Base-by-base conservation (phyloP, 2,888 invertebrate species). In the Epicampocera succincta region DNA sequence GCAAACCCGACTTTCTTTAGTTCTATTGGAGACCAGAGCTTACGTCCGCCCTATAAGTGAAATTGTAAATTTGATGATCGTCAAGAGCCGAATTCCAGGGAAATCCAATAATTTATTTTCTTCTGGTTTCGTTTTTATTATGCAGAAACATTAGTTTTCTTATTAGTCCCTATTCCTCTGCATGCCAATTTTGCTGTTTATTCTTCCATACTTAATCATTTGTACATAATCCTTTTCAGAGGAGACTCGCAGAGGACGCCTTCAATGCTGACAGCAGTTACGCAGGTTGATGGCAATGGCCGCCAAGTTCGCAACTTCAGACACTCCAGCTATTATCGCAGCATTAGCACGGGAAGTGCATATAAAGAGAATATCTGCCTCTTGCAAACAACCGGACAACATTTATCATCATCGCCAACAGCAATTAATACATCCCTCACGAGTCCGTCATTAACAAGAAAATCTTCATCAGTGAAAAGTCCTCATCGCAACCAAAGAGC, bases 211-310 rank as follows among this genome's bases (percentile, higher is more conserved):
- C 56, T 58, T 33, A 71, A 75, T 5, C 50, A 13, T 71, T 13
- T 42, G 52, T 19, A 40, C 81, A 69, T 63, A 72, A 58, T 83
- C 8, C 40, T 75, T 85, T 85, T 54, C 85, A 91, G 90, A 87
- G 90, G 90, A 50, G 91, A 91, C 84, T 90, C 91, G 1, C 90
- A 90, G 83, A 87, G 91, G 74, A 91, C 90, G 11, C 90, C 89
- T 1, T 90, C 91, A n/a, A 87, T 90, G 87, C 85, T 89, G 85
- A 91, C 90, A 17, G 90, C 90, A 12, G 90, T 91, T n/a, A 91
- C 91, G 11, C 91, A 90, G 83, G 86, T 91, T 68, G 90, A 91
- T 74, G 87, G 85, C 13, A 87, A 86, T 72, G 88, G 87, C 4
- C 85, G 91, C 1, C 88, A 89, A 65, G 85, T 89, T 71, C 86